Base-by-base conservation (phyloP, 2,888 invertebrate species). In the Macrosiphum euphorbiae region DNA sequence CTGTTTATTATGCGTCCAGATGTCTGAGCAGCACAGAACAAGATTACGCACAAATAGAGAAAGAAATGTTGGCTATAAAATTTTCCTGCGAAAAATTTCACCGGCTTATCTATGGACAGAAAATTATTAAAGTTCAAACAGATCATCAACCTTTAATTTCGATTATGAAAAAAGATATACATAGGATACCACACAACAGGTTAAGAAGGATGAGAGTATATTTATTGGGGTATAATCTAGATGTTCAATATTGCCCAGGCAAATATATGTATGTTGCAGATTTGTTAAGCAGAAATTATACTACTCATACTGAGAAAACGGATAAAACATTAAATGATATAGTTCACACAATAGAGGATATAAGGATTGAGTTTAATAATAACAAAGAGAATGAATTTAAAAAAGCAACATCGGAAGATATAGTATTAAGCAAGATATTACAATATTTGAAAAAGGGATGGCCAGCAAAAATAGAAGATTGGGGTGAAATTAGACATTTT, bases 31-130 rank as follows among this genome's bases (percentile, higher is more conserved):
- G 67, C 28, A 94, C 95, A 26, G 95, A 95, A 94, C 20, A 84
- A 10, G 90, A 47, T 24, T 94, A 94, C 86, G 85, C 94, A 7
- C 94, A 95, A 94, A 95, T 95, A 91, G 95, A 95, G 91, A 95
- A 94, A 94, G 94, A 95, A 90, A 91, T 95, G 88, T 94, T 94
- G 26, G 52, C 26, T 10, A 87, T 92, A 24, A 55, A 67, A 20
- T 94, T 94, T 94, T n/a, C 93, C 24, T 52, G 61, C 90, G 52
- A 94, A 87, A 90, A 84, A 90, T 94, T 94, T 50, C 90, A 94
- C 47, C 28, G 55, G 20, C 78, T 89, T 35, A 92, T 94, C n/a
- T 92, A 94, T 61, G 94, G 94, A 11, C 85, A 91, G 84, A 67
- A 78, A 35, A 26, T 50, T 50, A 58, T 94, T 11, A 92, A 89